Percentiles rank a stretch among this genome's conserved stretches.
These are phyloP conservation scores for Aratinga solstitialis DNA, from an alignment of 2,797 vertebrate species.

Conservation along the genomic window DNA sequence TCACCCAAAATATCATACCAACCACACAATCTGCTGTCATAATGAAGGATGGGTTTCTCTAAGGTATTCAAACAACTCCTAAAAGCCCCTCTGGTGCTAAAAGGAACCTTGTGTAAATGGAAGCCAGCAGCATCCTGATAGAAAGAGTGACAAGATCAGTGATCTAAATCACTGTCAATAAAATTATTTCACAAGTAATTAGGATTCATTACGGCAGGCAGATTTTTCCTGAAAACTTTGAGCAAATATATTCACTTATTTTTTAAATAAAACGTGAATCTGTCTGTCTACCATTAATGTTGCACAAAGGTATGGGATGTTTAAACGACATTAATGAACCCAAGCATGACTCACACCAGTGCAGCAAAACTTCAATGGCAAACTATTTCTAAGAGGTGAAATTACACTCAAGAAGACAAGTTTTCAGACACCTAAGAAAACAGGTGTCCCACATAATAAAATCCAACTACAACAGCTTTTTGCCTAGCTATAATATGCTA, in stretches of 20 bases:
- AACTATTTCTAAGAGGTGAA: background rate
- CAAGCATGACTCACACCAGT: background rate
- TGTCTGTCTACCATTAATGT: background rate
- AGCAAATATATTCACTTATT: background rate
- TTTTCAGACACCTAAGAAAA: background rate
- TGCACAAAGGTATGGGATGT: background rate
- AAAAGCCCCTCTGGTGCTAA: background rate
- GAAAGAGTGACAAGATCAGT: background rate
- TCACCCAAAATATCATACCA: background rate
- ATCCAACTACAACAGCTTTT: background rate
- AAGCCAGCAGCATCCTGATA: rapidly evolving
- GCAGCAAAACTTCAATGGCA: background rate
- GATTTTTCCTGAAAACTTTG: background rate
- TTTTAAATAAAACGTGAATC: background rate
- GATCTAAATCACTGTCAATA: background rate
- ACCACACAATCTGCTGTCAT: rapidly evolving
- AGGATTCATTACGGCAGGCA: background rate
- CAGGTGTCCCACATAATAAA: rapidly evolving
- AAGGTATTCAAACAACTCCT: background rate
- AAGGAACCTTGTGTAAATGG: background rate
- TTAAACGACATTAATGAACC: background rate
- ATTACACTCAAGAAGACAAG: background rate
- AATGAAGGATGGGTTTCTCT: background rate
- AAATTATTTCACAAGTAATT: background rate
- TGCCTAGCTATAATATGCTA: background rate